phyloP scores from a whole-genome alignment of 2,888 invertebrate genomes.

The Pheosia tremula region DNA sequence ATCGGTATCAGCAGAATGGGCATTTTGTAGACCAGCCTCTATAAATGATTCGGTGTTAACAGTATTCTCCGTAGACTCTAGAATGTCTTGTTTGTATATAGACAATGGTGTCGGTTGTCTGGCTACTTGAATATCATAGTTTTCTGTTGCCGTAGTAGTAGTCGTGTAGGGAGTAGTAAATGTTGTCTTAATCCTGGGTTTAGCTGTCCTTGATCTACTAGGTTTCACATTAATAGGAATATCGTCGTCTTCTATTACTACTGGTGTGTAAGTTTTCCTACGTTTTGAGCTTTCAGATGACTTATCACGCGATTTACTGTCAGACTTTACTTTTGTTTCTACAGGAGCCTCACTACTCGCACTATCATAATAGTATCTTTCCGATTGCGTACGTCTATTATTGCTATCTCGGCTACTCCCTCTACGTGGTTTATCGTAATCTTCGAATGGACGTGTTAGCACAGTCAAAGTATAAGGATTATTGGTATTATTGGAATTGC shows the following conservation, averaged over 20 bases:
- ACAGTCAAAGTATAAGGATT: slow-evolving; percentile 77
- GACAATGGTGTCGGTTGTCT: slow-evolving; percentile 63
- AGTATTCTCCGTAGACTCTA: slow-evolving; percentile 56
- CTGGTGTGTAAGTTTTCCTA: slow-evolving; percentile 51
- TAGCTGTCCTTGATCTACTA: slow-evolving; percentile 33
- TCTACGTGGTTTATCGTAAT: slow-evolving; percentile 46
- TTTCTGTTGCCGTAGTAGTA: slow-evolving; percentile 48
- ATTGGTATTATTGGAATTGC: slow-evolving; percentile 68
- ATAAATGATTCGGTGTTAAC: slow-evolving; percentile 53
- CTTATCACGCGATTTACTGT: slow-evolving; percentile 29
- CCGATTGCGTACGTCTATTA: slow-evolving; percentile 42
- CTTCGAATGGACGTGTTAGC: slow-evolving; percentile 67
- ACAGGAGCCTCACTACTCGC: slow-evolving; percentile 48
- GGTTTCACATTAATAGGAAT: slow-evolving; percentile 53
- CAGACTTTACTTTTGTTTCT: slow-evolving; percentile 15
- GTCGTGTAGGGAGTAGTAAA: slow-evolving; percentile 45
- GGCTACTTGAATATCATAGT: slow-evolving; percentile 67
- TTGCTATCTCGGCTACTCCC: slow-evolving; percentile 18
- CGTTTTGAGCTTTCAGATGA: slow-evolving; percentile 47
- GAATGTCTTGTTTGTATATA: slow-evolving; percentile 36
- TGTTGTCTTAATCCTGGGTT: slow-evolving; percentile 33
- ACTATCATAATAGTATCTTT: slow-evolving; percentile 53
- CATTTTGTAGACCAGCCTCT: slow-evolving; percentile 52
- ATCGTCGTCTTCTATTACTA: slow-evolving; percentile 54
- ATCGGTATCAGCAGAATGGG: slow-evolving; percentile 27